These are phyloP conservation scores for Parapsyche elsis DNA, from an alignment of 1,140 invertebrate species.

Conservation along the genomic window DNA sequence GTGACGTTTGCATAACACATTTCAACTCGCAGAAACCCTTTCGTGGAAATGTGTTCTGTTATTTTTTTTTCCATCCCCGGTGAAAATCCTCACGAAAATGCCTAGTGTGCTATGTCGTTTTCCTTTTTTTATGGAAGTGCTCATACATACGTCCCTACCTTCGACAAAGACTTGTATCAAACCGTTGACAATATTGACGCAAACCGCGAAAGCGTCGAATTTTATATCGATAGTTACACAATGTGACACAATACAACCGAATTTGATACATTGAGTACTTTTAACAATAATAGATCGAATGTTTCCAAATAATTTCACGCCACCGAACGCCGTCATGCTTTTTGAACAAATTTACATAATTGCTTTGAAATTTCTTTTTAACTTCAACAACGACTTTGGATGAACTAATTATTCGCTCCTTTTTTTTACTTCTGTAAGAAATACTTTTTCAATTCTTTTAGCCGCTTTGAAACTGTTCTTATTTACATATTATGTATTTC, in stretches of 20 bases:
- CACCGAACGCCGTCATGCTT: not conserved
- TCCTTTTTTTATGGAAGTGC: not conserved
- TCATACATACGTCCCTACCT: too few species aligned
- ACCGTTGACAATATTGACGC: too few species aligned
- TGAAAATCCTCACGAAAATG: not conserved
- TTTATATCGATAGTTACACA: too few species aligned
- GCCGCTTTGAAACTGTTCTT: not conserved
- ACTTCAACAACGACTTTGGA: constrained; percentile 10
- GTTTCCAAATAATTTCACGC: too few species aligned
- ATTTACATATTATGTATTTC: not conserved
- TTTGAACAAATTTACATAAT: constrained; percentile 25
- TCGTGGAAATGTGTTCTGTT: constrained; percentile 12
- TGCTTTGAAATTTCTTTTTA: constrained; percentile 27
- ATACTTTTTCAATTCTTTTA: not conserved
- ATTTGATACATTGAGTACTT: too few species aligned
- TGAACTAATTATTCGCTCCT: constrained; percentile 17
- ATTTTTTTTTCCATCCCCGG: constrained; percentile 5
- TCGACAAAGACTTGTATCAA: too few species aligned
- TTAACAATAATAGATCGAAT: too few species aligned
- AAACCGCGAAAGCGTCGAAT: too few species aligned
- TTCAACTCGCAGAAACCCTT: constrained; percentile 11
- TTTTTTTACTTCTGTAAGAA: constrained; percentile 2
- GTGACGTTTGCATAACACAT: constrained; percentile 33
- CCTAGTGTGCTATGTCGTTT: not conserved
- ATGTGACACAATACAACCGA: too few species aligned